Base-by-base conservation (phyloP, 2,797 vertebrate species). In the Uromys caudimaculatus region DNA sequence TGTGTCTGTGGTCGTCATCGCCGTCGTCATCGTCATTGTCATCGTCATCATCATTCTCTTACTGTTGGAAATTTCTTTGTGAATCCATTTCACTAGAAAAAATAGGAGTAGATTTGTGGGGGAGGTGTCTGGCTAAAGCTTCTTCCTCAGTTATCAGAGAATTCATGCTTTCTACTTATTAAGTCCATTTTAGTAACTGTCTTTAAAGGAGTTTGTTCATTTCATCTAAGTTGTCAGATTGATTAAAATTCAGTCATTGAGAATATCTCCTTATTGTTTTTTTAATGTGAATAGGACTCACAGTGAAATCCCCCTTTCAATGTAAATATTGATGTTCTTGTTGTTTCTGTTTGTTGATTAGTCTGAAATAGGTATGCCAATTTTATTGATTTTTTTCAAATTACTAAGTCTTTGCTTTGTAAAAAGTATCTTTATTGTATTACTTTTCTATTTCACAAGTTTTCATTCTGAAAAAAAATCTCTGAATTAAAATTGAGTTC, bases 401-500 rank as follows among this genome's bases (percentile, higher is more conserved):
- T 89, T 73, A 94, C 69, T 69, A 86, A 7, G 24, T 2, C n/a
- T 89, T 81, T 9, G 1, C 47, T 81, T 94, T 94, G n/a, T 29
- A 52, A 93, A 71, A 95, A 41, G 82, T 90, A 50, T 81, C 64
- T 84, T 91, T 93, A 77, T 90, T 87, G n/a, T 75, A 8, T 56
- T 27, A 82, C 8, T 88, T 69, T 93, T 76, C 13, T 86, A 29
- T 85, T 88, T 92, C n/a, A 71, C 81, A 94, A 78, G 75, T 92
- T 92, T 90, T 81, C 24, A 81, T 91, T 88, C 73, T 73, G 67
- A 89, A 92, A 71, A 71, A 71, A 94, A 79, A 73, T 87, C 41
- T 87, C n/a, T 73, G n/a, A 83, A 44, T 94, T 95, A 94, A 86
- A 85, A 47, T 92, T 91, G 38, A 67, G 69, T 95, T 85, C 76